Conservation (phyloP, 2,113 vertebrate genomes). For the Phyllostomus discolor region DNA sequence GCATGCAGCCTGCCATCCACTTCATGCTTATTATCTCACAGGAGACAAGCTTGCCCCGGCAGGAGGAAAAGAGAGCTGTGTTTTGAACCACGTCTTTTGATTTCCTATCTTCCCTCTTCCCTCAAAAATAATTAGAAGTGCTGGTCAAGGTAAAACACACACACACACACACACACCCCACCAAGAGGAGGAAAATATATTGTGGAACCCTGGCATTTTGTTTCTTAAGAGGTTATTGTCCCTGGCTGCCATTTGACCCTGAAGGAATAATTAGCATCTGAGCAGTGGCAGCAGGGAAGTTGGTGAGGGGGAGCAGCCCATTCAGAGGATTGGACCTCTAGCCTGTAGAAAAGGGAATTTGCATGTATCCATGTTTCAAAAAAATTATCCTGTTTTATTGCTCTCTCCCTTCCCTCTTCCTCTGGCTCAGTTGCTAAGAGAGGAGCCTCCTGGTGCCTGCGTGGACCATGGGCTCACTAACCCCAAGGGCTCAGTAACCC, state of each 20-base stretch:
- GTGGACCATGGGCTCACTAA: background rate
- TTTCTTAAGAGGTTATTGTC: constrained; percentile 56
- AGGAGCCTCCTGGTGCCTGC: background rate
- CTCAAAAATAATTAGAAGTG: constrained; percentile 80
- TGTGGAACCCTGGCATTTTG: constrained; percentile 22
- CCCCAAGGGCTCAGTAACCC: background rate
- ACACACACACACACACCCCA: background rate
- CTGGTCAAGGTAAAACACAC: constrained; percentile 55
- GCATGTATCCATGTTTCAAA: background rate
- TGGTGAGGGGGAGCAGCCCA: constrained; percentile 41
- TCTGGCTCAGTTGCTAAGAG: background rate
- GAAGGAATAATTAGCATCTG: constrained; percentile 72
- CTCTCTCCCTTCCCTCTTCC: background rate
- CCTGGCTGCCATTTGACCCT: constrained; percentile 68
- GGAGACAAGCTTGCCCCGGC: background rate
- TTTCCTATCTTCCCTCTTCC: constrained; percentile 63
- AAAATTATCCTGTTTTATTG: background rate
- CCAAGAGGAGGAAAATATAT: constrained; percentile 31
- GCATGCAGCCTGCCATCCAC: background rate
- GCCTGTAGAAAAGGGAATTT: background rate
- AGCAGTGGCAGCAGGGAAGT: constrained; percentile 62
- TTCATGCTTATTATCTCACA: constrained; percentile 57
- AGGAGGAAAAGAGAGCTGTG: background rate
- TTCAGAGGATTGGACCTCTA: background rate
- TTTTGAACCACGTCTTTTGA: constrained; percentile 65